phyloP scores from a whole-genome alignment of 2,797 vertebrate genomes.

The Florisuga fusca region DNA sequence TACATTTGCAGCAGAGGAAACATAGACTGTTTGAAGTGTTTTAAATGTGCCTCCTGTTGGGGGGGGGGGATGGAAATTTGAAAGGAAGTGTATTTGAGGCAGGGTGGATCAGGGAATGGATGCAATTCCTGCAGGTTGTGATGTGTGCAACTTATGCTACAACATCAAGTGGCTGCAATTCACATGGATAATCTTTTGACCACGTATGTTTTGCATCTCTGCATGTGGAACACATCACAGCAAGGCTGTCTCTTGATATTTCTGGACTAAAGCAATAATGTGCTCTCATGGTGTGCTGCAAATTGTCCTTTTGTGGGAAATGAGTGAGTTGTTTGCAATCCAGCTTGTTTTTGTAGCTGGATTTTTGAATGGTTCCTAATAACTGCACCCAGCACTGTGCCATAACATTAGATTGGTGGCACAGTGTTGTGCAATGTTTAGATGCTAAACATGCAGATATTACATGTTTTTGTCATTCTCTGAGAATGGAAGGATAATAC shows the following conservation, averaged over 20 bases:
- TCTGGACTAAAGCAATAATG: neutral
- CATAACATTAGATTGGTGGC: neutral
- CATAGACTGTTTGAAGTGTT: neutral
- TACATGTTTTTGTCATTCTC: neutral
- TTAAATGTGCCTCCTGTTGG: neutral
- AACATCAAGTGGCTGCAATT: rapidly evolving
- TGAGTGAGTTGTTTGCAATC: neutral
- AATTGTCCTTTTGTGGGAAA: neutral
- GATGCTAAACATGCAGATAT: neutral
- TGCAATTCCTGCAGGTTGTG: neutral
- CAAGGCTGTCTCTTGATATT: neutral
- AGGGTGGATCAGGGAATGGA: neutral
- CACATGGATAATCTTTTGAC: neutral
- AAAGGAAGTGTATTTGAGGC: neutral
- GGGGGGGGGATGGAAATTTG: neutral
- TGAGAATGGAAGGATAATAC: neutral
- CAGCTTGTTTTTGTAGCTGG: neutral
- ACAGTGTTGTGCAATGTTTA: rapidly evolving
- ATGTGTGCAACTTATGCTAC: neutral
- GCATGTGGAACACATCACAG: rapidly evolving
- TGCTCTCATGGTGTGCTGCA: neutral
- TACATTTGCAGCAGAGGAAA: rapidly evolving
- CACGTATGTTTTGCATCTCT: neutral
- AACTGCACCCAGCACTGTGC: neutral
- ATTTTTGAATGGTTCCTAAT: neutral